Conservation (phyloP, 2,888 invertebrate genomes). For the Vannuccia rotundouncinata region DNA sequence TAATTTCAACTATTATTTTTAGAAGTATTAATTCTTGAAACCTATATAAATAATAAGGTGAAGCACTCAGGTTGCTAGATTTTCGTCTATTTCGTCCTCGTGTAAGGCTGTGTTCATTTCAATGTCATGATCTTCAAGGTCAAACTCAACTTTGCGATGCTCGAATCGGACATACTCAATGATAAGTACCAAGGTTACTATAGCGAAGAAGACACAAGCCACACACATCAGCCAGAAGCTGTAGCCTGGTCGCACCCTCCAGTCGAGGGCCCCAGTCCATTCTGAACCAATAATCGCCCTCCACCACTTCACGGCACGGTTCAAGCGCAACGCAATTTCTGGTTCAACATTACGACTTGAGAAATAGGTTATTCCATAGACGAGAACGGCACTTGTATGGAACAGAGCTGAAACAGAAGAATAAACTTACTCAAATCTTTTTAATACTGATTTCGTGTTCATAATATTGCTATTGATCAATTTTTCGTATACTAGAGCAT, state of each 20-base stretch:
- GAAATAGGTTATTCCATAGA: background rate
- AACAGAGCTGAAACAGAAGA: background rate
- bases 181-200: background rate
- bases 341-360: background rate
- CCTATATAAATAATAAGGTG: too few species aligned
- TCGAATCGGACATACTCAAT: background rate
- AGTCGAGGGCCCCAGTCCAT: background rate
- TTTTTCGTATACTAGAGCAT: too few species aligned
- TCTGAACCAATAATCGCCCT: background rate
- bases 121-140: background rate
- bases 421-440: too few species aligned
- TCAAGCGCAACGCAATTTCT: background rate
- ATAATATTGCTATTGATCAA: too few species aligned
- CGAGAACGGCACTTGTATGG: background rate
- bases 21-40: too few species aligned
- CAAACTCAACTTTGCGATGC: background rate
- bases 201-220: background rate
- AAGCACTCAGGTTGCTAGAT: too few species aligned
- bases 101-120: conserved; percentile 5
- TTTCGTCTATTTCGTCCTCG: too few species aligned
- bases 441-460: too few species aligned
- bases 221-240: conserved; percentile 11
- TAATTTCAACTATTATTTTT: too few species aligned
- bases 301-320: conserved; percentile 3
- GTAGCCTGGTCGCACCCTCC: background rate